phyloP scores from a whole-genome alignment of 2,113 vertebrate genomes.

The Syngnathus floridae region DNA sequence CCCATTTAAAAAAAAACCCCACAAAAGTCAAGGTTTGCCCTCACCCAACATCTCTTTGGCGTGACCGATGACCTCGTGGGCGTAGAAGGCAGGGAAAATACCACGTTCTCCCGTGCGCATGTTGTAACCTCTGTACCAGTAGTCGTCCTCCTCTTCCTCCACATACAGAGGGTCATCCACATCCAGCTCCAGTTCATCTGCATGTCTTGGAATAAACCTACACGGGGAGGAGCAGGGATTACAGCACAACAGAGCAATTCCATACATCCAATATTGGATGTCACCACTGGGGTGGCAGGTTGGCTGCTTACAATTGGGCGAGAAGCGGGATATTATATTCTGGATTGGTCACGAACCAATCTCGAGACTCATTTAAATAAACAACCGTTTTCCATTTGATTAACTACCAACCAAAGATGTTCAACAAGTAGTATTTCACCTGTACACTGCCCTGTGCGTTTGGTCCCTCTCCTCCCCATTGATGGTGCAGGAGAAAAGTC shows the following conservation, averaged over 20 bases:
- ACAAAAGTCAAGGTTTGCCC: conserved; percentile 23
- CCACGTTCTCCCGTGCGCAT: conserved; percentile 93
- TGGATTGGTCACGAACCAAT: neutral
- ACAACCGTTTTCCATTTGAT: neutral
- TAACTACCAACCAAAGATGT: neutral
- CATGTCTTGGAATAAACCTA: conserved; percentile 93
- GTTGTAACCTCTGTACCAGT: conserved; percentile 95
- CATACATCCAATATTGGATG: neutral
- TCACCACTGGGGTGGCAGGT: neutral
- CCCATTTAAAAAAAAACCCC: neutral
- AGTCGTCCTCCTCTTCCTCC: conserved; percentile 92
- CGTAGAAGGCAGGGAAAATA: conserved; percentile 93
- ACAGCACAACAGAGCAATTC: neutral
- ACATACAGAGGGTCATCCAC: conserved; percentile 91
- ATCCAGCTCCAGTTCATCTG: conserved; percentile 90
- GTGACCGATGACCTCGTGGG: conserved; percentile 83
- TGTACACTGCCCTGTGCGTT: conserved; percentile 87
- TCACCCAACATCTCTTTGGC: conserved; percentile 79
- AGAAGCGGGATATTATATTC: neutral
- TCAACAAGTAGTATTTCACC: conserved; percentile 49
- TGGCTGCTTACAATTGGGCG: neutral
- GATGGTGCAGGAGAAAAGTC: conserved; percentile 90
- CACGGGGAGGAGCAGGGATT: conserved; percentile 18
- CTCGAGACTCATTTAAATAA: neutral
- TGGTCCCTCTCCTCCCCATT: conserved; percentile 92